These are phyloP conservation scores for Danaus plexippus DNA, from an alignment of 1,140 invertebrate genomes.

Conservation along the genomic window DNA sequence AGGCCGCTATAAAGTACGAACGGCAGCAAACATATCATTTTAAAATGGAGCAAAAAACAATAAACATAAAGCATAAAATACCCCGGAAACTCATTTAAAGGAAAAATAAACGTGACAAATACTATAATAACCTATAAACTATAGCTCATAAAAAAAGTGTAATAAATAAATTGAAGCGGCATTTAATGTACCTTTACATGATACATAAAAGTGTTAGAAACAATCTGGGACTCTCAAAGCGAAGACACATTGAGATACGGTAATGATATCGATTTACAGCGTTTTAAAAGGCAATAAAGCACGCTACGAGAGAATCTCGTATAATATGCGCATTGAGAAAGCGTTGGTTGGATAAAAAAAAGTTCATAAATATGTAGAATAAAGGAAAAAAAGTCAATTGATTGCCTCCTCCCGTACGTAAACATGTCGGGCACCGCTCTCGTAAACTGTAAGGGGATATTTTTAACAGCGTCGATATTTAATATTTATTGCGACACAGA, in stretches of 20 bases:
- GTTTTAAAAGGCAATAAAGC: constrained; percentile 26
- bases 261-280: constrained; percentile 24
- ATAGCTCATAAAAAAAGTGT: no score
- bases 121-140: no score
- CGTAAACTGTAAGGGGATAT: constrained; percentile 70
- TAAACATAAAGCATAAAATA: no score
- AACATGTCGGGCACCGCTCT: constrained; percentile 58
- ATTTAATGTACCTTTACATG: no score
- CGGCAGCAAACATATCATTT: no score
- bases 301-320: constrained; percentile 19
- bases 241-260: constrained; percentile 13
- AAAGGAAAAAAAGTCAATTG: constrained; percentile 59
- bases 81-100: no score
- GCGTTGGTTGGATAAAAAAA: constrained; percentile 37
- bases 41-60: no score
- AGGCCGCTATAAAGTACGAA: no score
- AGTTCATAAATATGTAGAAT: constrained; percentile 46
- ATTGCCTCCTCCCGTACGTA: constrained; percentile 60
- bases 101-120: no score
- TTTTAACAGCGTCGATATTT: constrained; percentile 67
- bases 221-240: constrained; percentile 15
- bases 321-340: constrained; percentile 45
- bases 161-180: no score
- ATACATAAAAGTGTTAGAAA: constrained; percentile 11
- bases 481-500: constrained; percentile 68